Base-by-base conservation (phyloP, 2,888 invertebrate species). In the Bugulina stolonifera region DNA sequence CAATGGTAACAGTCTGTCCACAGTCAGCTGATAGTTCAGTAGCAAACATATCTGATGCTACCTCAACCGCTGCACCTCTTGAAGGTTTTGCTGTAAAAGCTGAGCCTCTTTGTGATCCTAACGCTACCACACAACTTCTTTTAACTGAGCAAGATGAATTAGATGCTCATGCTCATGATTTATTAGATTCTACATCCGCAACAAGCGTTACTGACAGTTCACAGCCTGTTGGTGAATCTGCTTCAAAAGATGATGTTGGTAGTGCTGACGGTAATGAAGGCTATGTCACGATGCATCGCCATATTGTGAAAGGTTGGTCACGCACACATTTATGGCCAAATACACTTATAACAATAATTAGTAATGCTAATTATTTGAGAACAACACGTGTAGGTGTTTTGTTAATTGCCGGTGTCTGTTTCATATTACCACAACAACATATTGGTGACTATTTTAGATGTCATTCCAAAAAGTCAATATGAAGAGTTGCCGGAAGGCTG, bases 401-500 rank as follows among this genome's bases (percentile, higher is more conserved):
- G 43, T 5, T 18, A 5, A 43, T 43, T 5, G 43, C 43, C 43
- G 5, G 43, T 10, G 5, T 43, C 43, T 43, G 43, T n/a, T n/a
- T n/a, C n/a, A n/a, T n/a, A n/a, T n/a, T n/a, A n/a, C n/a, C n/a
- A n/a, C n/a, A n/a, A n/a, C 5, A 43, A 43, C 43, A 10, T 5
- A 43, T 43, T 43, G 18, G 5, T 43, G 43, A 5, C 18, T 5
- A 10, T 5, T 43, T 5, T 43, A 43, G 64, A 64, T 34, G 27
- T 64, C 2, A 32, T 64, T 3, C 64, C 64, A 10, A 64, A 34
- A 14, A 10, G 14, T 64, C 64, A 64, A 64, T 14, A 32, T 10
- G 64, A 64, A 32, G 64, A 14, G 3, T 27, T 64, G 32, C 64
- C 64, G n/a, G 64, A 64, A 34, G 64, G 64, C 2, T 64, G 64